A percentile compares a stretch with the other conserved stretches of the same genome.
These are phyloP conservation scores for Dilophus febrilis DNA, from an alignment of 2,888 invertebrate genomes.

Conservation along the genomic window DNA sequence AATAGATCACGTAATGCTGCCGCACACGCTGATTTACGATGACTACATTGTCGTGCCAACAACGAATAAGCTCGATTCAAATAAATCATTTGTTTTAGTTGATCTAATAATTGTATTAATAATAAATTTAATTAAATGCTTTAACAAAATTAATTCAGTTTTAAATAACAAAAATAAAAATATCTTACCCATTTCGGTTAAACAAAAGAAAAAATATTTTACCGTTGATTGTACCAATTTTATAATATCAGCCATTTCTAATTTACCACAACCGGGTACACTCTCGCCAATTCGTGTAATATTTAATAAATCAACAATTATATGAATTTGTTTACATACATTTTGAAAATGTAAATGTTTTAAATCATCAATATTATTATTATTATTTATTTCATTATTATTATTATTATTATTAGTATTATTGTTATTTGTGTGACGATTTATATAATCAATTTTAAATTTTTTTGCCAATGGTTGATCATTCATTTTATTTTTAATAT, in stretches of 20 bases:
- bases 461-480: not conserved
- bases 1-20: slow-evolving; percentile 55
- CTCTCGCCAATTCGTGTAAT: slow-evolving; percentile 43
- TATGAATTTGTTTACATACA: slow-evolving; percentile 29
- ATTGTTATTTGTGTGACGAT: not conserved
- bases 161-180: slow-evolving; percentile 1
- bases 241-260: slow-evolving; percentile 46
- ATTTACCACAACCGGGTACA: slow-evolving; percentile 31
- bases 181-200: slow-evolving; percentile 43
- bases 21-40: slow-evolving; percentile 47
- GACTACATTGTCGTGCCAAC: slow-evolving; percentile 42
- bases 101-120: slow-evolving; percentile 38
- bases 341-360: not conserved
- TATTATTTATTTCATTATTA: slow-evolving; percentile 1
- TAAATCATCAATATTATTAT: not conserved
- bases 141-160: not conserved
- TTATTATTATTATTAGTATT: slow-evolving; percentile 1
- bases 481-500: not conserved
- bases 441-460: not conserved
- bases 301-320: slow-evolving; percentile 44
- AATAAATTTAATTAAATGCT: not conserved
- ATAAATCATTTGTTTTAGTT: slow-evolving; percentile 42
- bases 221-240: slow-evolving; percentile 54
- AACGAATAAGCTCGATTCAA: slow-evolving; percentile 45
- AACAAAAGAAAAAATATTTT: slow-evolving; percentile 59